Evolutionary conservation across 2,113 vertebrate genomes (phyloP).

Genomic region (Actenoides lindsayi): DNA sequence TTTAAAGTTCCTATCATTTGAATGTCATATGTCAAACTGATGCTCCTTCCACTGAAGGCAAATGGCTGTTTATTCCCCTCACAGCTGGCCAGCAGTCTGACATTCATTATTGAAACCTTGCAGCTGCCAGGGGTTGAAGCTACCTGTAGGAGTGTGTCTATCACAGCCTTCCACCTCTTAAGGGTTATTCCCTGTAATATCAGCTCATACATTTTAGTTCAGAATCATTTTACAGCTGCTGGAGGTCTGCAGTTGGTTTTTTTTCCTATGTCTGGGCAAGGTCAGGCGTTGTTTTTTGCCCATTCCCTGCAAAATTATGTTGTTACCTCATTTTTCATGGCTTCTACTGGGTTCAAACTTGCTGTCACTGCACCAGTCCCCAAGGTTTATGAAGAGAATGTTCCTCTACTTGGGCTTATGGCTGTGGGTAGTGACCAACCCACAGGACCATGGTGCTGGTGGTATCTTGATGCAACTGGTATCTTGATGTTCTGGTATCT

Average conservation of each 20-base stretch:
- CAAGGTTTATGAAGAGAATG: not conserved
- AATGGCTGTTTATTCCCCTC: constrained; percentile 63
- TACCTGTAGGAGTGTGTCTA: constrained; percentile 42
- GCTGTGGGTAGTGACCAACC: not conserved
- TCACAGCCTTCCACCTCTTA: constrained; percentile 33
- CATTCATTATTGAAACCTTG: constrained; percentile 51
- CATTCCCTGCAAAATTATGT: not conserved
- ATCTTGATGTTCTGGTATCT: not conserved
- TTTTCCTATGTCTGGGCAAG: not conserved
- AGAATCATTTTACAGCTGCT: not conserved
- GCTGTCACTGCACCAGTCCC: not conserved
- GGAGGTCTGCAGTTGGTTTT: not conserved
- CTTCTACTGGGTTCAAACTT: not conserved
- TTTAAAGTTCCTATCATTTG: constrained; percentile 52
- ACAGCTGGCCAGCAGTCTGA: constrained; percentile 56
- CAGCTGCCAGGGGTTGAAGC: constrained; percentile 39
- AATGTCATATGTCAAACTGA: constrained; percentile 62
- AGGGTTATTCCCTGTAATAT: constrained; percentile 6
- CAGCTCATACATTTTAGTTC: not conserved
- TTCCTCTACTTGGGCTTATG: not conserved
- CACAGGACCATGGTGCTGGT: not conserved
- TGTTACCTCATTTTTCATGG: not conserved
- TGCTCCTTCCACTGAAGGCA: constrained; percentile 28
- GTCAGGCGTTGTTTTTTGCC: not conserved
- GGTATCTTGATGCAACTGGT: not conserved